A percentile compares a stretch with the other conserved stretches of the same genome.
Evolutionary conservation across 2,888 invertebrate genomes (phyloP).

Genomic region (Fabriciana adippe): DNA sequence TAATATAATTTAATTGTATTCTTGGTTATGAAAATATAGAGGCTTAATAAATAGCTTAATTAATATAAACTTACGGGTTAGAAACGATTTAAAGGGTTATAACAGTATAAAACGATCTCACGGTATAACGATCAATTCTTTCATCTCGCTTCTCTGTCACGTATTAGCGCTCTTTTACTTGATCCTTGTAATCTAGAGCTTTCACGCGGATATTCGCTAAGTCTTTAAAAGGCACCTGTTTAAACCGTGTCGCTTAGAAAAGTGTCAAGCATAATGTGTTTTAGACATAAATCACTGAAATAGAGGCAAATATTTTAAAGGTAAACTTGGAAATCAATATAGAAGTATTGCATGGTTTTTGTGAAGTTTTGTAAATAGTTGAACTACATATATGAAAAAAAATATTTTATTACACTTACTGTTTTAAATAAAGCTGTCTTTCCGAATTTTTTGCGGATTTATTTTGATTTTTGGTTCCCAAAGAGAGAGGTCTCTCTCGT

Average conservation of each 20-base stretch:
- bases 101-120: constrained; percentile 17
- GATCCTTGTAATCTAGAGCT: constrained; percentile 35
- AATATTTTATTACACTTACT: too few species aligned
- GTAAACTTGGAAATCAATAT: background rate
- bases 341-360: too few species aligned
- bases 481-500: too few species aligned
- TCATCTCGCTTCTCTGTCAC: constrained; percentile 32
- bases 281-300: background rate
- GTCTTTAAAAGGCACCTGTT: constrained; percentile 27
- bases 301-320: background rate
- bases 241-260: constrained; percentile 19
- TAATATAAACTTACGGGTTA: too few species aligned
- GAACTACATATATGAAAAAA: too few species aligned
- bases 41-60: too few species aligned
- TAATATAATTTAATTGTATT: too few species aligned
- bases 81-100: background rate
- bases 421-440: too few species aligned
- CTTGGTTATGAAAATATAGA: too few species aligned
- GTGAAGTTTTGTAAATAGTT: too few species aligned
- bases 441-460: too few species aligned
- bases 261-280: background rate
- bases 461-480: too few species aligned
- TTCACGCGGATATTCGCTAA: constrained; percentile 25
- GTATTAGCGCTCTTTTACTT: constrained; percentile 34
- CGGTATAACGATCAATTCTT: constrained; percentile 42